These are phyloP conservation scores for Saccostrea echinata DNA, from an alignment of 1,140 invertebrate species.

Conservation along the genomic window DNA sequence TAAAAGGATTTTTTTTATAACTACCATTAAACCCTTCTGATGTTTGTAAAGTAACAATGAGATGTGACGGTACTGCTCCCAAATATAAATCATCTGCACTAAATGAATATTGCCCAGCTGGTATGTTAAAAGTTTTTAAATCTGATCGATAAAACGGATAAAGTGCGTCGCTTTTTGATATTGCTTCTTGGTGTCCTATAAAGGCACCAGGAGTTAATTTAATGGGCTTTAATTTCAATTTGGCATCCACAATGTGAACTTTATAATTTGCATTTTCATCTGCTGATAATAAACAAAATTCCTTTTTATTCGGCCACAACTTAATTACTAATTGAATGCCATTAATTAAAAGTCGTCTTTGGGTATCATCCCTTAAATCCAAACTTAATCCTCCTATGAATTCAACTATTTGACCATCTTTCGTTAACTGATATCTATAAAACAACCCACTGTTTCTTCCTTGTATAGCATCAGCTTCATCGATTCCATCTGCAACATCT, in stretches of 20 bases:
- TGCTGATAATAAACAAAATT: not conserved
- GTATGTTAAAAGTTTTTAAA: conserved; percentile 16
- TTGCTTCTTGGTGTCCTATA: conserved; percentile 7
- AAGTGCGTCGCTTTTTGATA: not conserved
- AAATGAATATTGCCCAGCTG: conserved; percentile 27
- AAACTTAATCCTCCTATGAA: not conserved
- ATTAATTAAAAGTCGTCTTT: conserved; percentile 15
- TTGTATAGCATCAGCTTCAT: not conserved
- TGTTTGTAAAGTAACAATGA: not conserved
- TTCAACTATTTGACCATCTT: not conserved
- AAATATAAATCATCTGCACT: conserved; percentile 22
- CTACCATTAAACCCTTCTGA: conserved; percentile 1
- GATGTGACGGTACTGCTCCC: not conserved
- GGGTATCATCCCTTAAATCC: not conserved
- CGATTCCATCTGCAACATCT: not conserved
- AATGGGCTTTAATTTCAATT: not conserved
- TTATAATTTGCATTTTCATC: conserved; percentile 25
- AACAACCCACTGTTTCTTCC: not conserved
- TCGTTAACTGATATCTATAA: not conserved
- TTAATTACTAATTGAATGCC: conserved; percentile 13
- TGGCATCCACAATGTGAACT: not conserved
- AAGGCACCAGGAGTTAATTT: conserved; percentile 16
- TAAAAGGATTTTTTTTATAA: conserved; percentile 26
- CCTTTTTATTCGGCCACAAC: conserved; percentile 5
- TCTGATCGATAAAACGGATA: conserved; percentile 20